Base-by-base conservation (phyloP, 2,888 invertebrate genomes). In the Octonoba sinensis region DNA sequence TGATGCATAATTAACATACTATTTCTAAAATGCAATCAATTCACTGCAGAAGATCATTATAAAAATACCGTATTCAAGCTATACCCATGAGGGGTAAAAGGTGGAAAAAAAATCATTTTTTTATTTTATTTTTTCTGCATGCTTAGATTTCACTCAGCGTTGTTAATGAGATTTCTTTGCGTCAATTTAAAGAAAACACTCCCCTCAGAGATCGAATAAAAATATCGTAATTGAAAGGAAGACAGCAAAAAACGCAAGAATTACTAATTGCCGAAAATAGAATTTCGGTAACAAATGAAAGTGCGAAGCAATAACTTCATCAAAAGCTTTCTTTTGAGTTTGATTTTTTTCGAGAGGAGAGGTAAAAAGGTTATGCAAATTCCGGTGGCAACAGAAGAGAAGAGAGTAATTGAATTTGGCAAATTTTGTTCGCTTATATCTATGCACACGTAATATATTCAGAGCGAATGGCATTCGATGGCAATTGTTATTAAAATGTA, bases 261-360 rank as follows among this genome's bases (percentile, higher is more conserved):
- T 64, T 70, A 70, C 77, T 77, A 77, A 77, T 77, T 77, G 77
- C 70, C 47, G 27, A 70, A 77, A 70, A 70, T 70, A 64, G 70
- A 77, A 75, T 66, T 75, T 47, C 65, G 20, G 22, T 65, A 47
- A 47, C 65, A 65, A 49, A 2, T 49, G 22, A 65, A 65, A 65
- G 47, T 65, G 47, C 65, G 65, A 65, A 24, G 22, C 4, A 46
- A 65, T 46, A 65, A 46, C 24, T 64, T 18, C 47, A 46, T 64
- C 64, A 47, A 47, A 8, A 8, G 13, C 36, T 13, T 65, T 49
- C 49, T 65, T 47, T 36, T 54, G 20, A 20, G 8, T 54, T 54
- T 54, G n/a, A n/a, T 18, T 54, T 54, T 20, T 54, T 54, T 1
- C 2, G 18, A 60, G 15, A 44, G 22, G n/a, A 44, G 36, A 15